A percentile compares a stretch with the other conserved stretches of the same genome.
These are phyloP conservation scores for Trissolcus basalis DNA, from an alignment of 1,140 invertebrate species.

Conservation along the genomic window DNA sequence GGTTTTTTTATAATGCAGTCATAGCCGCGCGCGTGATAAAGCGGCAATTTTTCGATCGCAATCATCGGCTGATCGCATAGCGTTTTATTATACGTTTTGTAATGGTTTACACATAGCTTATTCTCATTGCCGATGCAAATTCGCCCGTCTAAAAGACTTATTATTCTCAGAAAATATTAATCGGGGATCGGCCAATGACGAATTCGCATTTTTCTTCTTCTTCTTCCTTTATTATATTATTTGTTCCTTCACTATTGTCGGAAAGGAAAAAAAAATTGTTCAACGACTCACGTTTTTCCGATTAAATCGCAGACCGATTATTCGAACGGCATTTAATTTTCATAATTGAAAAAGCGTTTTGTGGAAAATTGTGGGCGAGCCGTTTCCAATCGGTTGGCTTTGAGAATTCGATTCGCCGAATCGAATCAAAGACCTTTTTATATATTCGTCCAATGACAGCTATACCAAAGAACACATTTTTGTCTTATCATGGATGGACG, in stretches of 20 bases:
- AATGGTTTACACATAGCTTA: constrained; percentile 23
- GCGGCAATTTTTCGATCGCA: background rate
- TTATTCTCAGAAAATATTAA: constrained; percentile 11
- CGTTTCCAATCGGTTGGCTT: no score
- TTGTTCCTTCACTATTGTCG: background rate
- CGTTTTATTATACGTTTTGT: constrained; percentile 34
- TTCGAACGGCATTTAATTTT: no score
- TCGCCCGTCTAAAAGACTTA: background rate
- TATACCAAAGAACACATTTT: background rate
- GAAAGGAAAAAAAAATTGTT: no score
- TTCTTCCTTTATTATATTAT: constrained; percentile 1
- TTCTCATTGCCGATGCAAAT: constrained; percentile 40
- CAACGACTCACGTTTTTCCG: no score
- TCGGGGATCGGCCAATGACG: constrained; percentile 8
- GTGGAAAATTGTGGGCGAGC: no score
- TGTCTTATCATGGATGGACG: constrained; percentile 16
- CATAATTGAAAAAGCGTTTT: no score
- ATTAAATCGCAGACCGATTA: no score
- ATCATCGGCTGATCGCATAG: constrained; percentile 12
- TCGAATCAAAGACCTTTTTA: constrained; percentile 1
- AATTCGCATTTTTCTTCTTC: background rate
- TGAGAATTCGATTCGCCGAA: background rate
- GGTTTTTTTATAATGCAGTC: no score
- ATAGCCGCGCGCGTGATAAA: no score
- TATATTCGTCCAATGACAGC: background rate